phyloP scores from a whole-genome alignment of 2,113 vertebrate genomes.

The Actinemys pallida region DNA sequence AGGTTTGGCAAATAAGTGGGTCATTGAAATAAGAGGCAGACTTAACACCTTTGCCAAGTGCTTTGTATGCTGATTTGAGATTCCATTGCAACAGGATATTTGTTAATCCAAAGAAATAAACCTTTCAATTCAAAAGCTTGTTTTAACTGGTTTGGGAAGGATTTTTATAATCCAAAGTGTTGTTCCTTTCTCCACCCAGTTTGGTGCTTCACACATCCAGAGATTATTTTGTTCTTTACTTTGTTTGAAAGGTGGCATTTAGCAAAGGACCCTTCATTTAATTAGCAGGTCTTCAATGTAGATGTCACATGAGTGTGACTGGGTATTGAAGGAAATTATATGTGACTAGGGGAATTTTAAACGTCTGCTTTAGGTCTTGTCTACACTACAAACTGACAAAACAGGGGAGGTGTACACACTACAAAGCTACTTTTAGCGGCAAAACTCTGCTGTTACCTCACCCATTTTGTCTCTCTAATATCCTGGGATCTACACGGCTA shows the following conservation, averaged over 20 bases:
- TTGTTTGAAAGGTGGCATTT: not conserved
- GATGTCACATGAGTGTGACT: conserved; percentile 4
- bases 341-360: conserved; percentile 50
- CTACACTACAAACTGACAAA: too few species aligned
- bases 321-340: not conserved
- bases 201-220: accelerated
- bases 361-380: not conserved
- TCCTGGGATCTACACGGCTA: too few species aligned
- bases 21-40: not conserved
- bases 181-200: not conserved
- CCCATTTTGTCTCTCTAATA: too few species aligned
- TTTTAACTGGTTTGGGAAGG: not conserved
- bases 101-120: conserved; percentile 12
- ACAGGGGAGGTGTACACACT: too few species aligned
- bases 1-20: accelerated
- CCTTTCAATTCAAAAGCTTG: not conserved
- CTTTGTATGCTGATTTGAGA: not conserved
- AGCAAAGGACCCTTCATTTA: not conserved
- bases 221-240: not conserved
- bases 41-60: not conserved
- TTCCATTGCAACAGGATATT: not conserved
- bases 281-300: conserved; percentile 5
- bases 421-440: too few species aligned
- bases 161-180: accelerated
- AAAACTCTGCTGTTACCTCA: too few species aligned